Conservation (phyloP, 2,888 invertebrate genomes). For the Eupithecia exiguata region DNA sequence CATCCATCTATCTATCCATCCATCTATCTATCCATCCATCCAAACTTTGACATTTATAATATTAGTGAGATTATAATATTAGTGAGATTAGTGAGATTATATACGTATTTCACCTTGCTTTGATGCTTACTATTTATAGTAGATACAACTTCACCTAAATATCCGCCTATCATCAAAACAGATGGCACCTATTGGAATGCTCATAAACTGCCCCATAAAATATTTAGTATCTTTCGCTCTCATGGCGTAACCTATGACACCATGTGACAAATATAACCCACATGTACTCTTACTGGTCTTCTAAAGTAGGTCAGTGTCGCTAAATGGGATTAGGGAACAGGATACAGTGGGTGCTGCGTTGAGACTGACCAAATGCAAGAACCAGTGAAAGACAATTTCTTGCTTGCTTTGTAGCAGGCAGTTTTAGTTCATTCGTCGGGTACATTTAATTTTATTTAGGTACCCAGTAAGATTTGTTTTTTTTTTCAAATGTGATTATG, state of each 20-base stretch:
- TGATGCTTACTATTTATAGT: not conserved
- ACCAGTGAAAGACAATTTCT: not conserved
- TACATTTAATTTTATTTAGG: no score
- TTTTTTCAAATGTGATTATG: no score
- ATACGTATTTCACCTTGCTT: no score
- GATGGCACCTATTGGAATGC: not conserved
- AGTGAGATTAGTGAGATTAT: no score
- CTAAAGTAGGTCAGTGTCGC: slow-evolving; percentile 41
- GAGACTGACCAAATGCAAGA: slow-evolving; percentile 1
- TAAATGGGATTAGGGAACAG: slow-evolving; percentile 26
- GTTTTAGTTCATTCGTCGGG: not conserved
- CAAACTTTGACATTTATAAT: no score
- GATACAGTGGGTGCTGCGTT: slow-evolving; percentile 25
- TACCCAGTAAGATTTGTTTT: no score
- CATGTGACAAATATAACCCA: slow-evolving; percentile 35
- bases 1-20: no score
- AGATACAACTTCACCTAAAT: not conserved
- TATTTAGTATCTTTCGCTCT: not conserved
- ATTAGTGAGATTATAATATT: no score
- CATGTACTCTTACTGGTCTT: not conserved
- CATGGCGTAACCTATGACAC: slow-evolving; percentile 23
- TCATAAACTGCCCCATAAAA: not conserved
- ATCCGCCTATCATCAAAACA: slow-evolving; percentile 2
- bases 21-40: no score
- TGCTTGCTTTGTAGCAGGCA: not conserved